These are phyloP conservation scores for Sphenodon punctatus DNA, from an alignment of 2,797 vertebrate species.

Conservation along the genomic window DNA sequence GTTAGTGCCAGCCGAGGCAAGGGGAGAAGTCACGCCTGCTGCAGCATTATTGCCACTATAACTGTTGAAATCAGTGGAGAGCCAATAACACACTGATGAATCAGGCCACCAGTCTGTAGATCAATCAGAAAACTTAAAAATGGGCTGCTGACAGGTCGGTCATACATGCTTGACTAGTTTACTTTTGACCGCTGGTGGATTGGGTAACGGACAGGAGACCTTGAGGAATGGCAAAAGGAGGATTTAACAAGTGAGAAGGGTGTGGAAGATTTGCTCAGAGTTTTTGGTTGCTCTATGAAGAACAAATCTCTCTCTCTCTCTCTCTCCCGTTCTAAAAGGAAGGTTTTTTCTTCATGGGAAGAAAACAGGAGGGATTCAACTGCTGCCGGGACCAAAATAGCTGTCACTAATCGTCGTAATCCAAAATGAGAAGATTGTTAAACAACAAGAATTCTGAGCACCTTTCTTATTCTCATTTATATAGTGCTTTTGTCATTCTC, in stretches of 20 bases:
- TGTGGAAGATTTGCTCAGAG: neutral
- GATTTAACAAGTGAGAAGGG: neutral
- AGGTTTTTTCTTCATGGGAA: neutral
- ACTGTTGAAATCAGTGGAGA: accelerated
- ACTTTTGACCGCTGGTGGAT: neutral
- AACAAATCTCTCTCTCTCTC: too few species aligned
- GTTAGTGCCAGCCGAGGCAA: too few species aligned
- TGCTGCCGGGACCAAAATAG: too few species aligned
- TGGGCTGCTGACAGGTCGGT: neutral
- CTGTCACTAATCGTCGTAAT: too few species aligned
- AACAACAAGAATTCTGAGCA: too few species aligned
- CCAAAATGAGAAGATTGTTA: too few species aligned
- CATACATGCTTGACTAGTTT: neutral
- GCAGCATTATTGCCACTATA: too few species aligned
- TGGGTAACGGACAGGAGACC: too few species aligned
- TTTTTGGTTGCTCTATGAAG: neutral
- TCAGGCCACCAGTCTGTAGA: neutral
- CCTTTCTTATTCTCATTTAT: too few species aligned
- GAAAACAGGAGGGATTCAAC: too few species aligned
- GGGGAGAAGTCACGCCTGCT: too few species aligned
- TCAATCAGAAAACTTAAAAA: neutral
- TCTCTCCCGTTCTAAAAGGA: neutral
- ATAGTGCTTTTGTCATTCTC: too few species aligned
- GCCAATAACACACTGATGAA: neutral
- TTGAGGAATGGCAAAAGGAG: neutral